Evolutionary conservation across 2,888 invertebrate species (phyloP).

Genomic region (Electrophaes corylata): DNA sequence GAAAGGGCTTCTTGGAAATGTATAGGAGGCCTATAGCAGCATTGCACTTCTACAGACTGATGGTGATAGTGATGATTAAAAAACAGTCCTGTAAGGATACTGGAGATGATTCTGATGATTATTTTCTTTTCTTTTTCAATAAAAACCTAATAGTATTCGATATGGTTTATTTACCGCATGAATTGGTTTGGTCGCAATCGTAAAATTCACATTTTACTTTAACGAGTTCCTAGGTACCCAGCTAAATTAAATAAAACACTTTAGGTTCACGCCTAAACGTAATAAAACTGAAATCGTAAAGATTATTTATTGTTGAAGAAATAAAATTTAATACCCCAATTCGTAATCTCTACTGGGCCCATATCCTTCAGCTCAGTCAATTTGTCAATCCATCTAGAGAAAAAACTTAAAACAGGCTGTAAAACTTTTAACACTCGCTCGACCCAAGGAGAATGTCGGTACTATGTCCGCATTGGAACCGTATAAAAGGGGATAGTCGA

Average conservation of each 20-base stretch:
- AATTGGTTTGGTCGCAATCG: constrained; percentile 4
- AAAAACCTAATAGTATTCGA: no score
- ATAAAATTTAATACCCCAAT: constrained; percentile 14
- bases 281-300: constrained; percentile 11
- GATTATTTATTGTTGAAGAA: background rate
- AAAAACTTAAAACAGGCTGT: constrained; percentile 63
- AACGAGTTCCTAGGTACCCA: background rate
- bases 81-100: no score
- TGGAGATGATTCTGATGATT: background rate
- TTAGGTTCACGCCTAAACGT: constrained; percentile 1
- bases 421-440: constrained; percentile 67
- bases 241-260: background rate
- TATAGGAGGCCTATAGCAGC: no score
- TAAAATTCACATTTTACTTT: background rate
- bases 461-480: constrained; percentile 54
- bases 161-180: background rate
- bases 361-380: constrained; percentile 49
- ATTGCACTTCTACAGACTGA: no score
- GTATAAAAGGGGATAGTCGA: constrained; percentile 58
- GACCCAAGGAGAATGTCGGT: constrained; percentile 50
- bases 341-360: constrained; percentile 41
- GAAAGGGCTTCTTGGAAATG: no score
- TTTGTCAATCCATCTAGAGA: constrained; percentile 64
- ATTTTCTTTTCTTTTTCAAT: no score
- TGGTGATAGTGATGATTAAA: no score